Evolutionary conservation across 2,113 vertebrate species (phyloP), one percentile per base, ranked within the genome.

Genomic region (Centropus unirufus): DNA sequence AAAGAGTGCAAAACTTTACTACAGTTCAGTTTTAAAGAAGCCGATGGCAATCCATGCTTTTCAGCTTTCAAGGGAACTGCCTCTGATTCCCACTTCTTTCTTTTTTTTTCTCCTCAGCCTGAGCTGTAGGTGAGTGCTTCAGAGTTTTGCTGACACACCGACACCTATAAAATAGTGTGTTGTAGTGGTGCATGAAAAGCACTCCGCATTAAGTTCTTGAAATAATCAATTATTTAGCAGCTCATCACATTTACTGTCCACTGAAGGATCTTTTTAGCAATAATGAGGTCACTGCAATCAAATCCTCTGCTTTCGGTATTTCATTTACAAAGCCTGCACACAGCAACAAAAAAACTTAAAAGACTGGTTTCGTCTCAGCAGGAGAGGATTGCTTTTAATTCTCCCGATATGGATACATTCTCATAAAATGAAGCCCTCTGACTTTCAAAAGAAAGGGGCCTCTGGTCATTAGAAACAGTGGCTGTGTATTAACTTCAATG

Each of bases 161-260:
- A 46, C 84, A 85, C 78, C 90, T 94, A 68, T 77, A 90, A 97
- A 94, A 95, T 88, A 90, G 52, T 79, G 42, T 30, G 62, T 69
- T 93, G 87, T 90, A 93, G 52, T 75, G 82, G 73, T 82, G 91
- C 87, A 1, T 96, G 89, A 92, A 96, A 96, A 96, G 84, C 87
- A 96, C 92, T 96, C 83, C 78, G 72, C 92, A 92, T 92, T 95
- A 88, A 86, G 79, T 85, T 94, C 89, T 90, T 52, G 81, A 96
- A 97, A 89, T 91, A 95, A 94, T 97, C 87, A 94, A 96, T 97
- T 97, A 96, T 97, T 97, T 93, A 96, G 78, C 62, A 95, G 68
- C 72, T 96, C 85, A 95, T 96, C 94, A 92, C 61, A 59, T 93
- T 97, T 95, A 83, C 82, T 93, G 87, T 81, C 94, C 91, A 69